phyloP scores from a whole-genome alignment of 2,888 invertebrate species.

The Ypsolopha scabrella region DNA sequence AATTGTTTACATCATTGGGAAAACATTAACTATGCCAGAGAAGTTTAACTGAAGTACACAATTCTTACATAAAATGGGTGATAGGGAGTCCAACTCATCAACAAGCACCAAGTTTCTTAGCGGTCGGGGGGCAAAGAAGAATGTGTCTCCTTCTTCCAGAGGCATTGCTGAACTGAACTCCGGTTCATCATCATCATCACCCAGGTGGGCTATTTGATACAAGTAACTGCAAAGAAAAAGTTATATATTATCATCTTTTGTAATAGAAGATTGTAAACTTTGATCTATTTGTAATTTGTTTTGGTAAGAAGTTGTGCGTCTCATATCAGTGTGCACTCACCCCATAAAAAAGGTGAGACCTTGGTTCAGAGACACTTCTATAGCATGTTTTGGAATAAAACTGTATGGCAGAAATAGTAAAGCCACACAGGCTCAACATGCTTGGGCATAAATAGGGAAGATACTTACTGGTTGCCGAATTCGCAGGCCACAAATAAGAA shows the following conservation, averaged over 20 bases:
- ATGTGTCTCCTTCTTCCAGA: constrained; percentile 97
- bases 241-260: neutral
- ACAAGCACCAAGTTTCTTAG: constrained; percentile 95
- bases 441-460: constrained; percentile 8
- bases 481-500: constrained; percentile 98
- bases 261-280: neutral
- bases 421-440: constrained; percentile 30
- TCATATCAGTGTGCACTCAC: constrained; percentile 73
- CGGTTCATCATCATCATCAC: constrained; percentile 98
- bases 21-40: neutral
- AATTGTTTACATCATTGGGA: constrained; percentile 48
- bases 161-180: constrained; percentile 99
- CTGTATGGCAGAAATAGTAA: constrained; percentile 25
- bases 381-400: constrained; percentile 41
- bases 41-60: neutral
- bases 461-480: constrained; percentile 99
- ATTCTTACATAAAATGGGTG: constrained; percentile 86
- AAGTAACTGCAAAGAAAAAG: constrained; percentile 77
- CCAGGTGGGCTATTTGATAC: constrained; percentile 99
- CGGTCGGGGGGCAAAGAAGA: constrained; percentile 96
- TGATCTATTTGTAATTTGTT: constrained; percentile 7
- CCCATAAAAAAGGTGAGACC: constrained; percentile 64
- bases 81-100: constrained; percentile 96
- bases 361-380: constrained; percentile 72
- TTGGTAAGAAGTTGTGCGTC: constrained; percentile 34